Evolutionary conservation across 2,113 vertebrate species (phyloP).

Genomic region (Lichenostomus cassidix): DNA sequence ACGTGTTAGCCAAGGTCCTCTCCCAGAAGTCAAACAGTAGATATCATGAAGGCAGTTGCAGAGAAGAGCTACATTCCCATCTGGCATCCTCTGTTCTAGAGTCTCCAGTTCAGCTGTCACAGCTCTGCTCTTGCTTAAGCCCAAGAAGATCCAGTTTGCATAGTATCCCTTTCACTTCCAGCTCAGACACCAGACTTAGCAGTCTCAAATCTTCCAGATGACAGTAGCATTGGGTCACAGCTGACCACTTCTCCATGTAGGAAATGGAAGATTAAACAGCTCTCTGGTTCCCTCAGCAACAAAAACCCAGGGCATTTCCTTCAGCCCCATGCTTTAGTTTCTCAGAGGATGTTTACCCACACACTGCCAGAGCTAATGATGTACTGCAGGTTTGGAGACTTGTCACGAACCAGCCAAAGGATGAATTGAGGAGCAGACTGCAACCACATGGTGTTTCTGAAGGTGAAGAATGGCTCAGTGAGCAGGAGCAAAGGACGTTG

Average conservation of each 20-base stretch:
- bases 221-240: neutral
- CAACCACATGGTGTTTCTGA: neutral
- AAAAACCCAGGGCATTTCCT: neutral
- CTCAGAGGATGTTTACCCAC: conserved; percentile 1
- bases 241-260: neutral
- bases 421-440: neutral
- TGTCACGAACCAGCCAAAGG: neutral
- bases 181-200: neutral
- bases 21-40: neutral
- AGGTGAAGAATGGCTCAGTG: neutral
- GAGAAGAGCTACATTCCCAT: neutral
- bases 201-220: neutral
- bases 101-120: neutral
- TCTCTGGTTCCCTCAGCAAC: neutral
- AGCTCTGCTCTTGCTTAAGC: neutral
- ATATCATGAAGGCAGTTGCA: neutral
- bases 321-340: neutral
- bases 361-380: neutral
- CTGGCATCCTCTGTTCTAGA: neutral
- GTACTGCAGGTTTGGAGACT: neutral
- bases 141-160: neutral
- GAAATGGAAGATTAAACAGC: conserved; percentile 7
- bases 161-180: neutral
- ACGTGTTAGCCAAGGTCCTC: neutral
- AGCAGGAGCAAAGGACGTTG: neutral